Evolutionary conservation across 1,140 invertebrate species (phyloP), one percentile per base, ranked within the genome.

Genomic region (Gonioctena quinquepunctata): DNA sequence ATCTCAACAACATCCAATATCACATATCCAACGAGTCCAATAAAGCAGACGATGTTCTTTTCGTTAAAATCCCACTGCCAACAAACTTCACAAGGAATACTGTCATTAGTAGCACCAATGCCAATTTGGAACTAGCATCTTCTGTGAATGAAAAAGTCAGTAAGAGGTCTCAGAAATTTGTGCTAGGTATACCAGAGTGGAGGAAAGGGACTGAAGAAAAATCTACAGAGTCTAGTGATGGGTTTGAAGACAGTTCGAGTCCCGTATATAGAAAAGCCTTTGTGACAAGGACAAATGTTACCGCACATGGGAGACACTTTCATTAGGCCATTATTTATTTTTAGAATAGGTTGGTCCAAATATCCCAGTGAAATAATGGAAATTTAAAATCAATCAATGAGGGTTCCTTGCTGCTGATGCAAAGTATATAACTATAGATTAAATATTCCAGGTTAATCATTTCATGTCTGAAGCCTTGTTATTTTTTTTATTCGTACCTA

Each of bases 31-130:
- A 80, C 71, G 64, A 78, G 52, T 75, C 79, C 1, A 75, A 76
- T 28, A 79, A 76, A 49, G 16, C 64, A 0, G 77, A 81, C 22
- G 79, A 81, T 50, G 59, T 80, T n/a, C 67, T 81, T 16, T 77
- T 76, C 63, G 79, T 82, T 2, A 78, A 80, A 72, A 78, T 82
- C 19, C 81, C 81, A 66, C 64, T 82, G 54, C 80, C 80, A 16
- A 71, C 69, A 25, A 80, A 77, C 61, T 76, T 77, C 56, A 77
- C 77, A 0, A 25, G 72, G 50, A 64, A 73, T 49, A 69, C 52
- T 18, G 65, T 61, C 3, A 28, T 50, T 7, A 68, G 68, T 8
- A 70, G 68, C 16, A 60, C 33, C 2, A 68, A 48, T 25, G 54
- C 69, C 25, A 70, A 67, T 50, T 73, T 77, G 13, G 66, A 73